Evolutionary conservation across 2,113 vertebrate genomes (phyloP).

Genomic region (Pollachius pollachius): DNA sequence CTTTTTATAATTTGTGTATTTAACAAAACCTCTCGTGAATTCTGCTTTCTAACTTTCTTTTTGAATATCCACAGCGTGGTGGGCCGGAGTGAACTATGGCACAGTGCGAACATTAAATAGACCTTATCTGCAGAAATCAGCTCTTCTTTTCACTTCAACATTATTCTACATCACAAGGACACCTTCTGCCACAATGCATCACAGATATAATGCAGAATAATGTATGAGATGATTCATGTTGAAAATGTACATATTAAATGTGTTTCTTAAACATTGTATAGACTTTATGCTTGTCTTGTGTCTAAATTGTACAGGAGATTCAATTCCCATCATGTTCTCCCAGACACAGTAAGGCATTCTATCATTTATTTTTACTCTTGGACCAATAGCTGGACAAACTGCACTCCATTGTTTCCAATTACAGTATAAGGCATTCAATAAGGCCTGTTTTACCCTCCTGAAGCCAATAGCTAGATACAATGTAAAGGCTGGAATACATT

Average conservation of each 20-base stretch:
- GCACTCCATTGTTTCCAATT: too few relatives aligned
- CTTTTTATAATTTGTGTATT: too few relatives aligned
- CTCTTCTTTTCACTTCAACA: conserved; percentile 28
- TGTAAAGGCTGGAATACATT: too few relatives aligned
- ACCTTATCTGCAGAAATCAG: conserved; percentile 43
- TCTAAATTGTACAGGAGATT: conserved; percentile 9
- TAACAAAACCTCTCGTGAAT: background rate
- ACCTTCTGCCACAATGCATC: conserved; percentile 40
- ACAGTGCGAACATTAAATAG: conserved; percentile 31
- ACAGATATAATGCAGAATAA: conserved; percentile 48
- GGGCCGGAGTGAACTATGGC: conserved; percentile 70
- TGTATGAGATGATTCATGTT: conserved; percentile 44
- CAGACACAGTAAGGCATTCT: too few relatives aligned
- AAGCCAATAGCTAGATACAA: too few relatives aligned
- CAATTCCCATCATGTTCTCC: conserved; percentile 38
- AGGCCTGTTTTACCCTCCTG: too few relatives aligned
- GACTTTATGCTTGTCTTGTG: conserved; percentile 30
- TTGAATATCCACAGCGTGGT: conserved; percentile 60
- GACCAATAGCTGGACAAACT: too few relatives aligned
- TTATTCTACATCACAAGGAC: conserved; percentile 42
- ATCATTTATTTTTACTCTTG: too few relatives aligned
- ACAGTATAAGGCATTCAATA: too few relatives aligned
- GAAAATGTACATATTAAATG: conserved; percentile 62
- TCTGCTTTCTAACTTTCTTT: background rate
- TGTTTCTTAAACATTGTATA: conserved; percentile 38